A percentile compares a stretch with the other conserved stretches of the same genome.
phyloP scores from a whole-genome alignment of 2,888 invertebrate species.

The Drosophila pseudotakahashii region DNA sequence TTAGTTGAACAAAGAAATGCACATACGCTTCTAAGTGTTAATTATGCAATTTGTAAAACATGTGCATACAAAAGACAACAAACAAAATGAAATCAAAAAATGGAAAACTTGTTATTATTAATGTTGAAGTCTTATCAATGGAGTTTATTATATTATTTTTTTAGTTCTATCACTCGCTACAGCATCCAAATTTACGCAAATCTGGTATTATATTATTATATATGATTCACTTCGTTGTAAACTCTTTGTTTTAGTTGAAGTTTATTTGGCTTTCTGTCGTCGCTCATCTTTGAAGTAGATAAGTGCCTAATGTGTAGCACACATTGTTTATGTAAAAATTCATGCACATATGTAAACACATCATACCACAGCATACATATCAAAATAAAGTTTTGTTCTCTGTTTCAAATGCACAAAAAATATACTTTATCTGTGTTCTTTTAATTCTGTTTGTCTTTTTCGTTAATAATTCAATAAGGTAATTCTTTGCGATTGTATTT shows the following conservation, averaged over 20 bases:
- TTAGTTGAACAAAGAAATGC: conserved; percentile 28
- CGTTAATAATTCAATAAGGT: background rate
- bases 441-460: conserved; percentile 1
- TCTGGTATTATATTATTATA: conserved; percentile 47
- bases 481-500: conserved; percentile 1
- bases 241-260: conserved; percentile 54
- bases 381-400: conserved; percentile 82
- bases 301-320: conserved; percentile 45
- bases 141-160: conserved; percentile 42
- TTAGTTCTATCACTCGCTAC: conserved; percentile 15
- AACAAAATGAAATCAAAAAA: conserved; percentile 30
- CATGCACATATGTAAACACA: conserved; percentile 36
- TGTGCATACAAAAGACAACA: conserved; percentile 15
- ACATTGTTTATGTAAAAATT: conserved; percentile 62
- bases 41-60: conserved; percentile 35
- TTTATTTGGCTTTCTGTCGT: conserved; percentile 42
- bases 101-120: conserved; percentile 31
- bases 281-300: conserved; percentile 50
- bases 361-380: conserved; percentile 39
- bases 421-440: conserved; percentile 11
- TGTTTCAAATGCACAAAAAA: conserved; percentile 73
- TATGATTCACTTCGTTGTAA: conserved; percentile 44
- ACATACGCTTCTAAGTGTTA: conserved; percentile 30
- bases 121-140: conserved; percentile 38
- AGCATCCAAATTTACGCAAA: conserved; percentile 16